phyloP scores from a whole-genome alignment of 2,797 vertebrate genomes.

The Pseudotriccus pelzelni region DNA sequence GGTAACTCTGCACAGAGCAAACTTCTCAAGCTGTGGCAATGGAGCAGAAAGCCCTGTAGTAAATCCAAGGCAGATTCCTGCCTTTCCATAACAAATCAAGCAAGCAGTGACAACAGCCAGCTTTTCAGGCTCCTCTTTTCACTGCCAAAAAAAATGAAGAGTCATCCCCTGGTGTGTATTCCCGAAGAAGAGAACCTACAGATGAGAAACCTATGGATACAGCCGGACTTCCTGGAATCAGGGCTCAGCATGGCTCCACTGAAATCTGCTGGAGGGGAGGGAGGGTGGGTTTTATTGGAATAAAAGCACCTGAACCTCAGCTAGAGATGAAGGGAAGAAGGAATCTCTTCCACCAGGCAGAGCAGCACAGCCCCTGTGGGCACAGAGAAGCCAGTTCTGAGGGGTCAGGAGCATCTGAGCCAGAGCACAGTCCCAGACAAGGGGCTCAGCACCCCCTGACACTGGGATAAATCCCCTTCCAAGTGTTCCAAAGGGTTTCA shows the following conservation, averaged over 20 bases:
- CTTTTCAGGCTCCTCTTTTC: neutral
- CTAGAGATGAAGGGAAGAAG: neutral
- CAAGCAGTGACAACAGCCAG: neutral
- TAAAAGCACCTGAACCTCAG: neutral
- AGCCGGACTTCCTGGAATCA: neutral
- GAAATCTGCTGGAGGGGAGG: neutral
- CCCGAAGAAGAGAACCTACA: neutral
- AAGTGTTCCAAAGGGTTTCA: neutral
- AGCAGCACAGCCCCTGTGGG: neutral
- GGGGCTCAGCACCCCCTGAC: neutral
- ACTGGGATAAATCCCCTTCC: neutral
- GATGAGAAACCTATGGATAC: neutral
- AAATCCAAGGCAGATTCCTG: constrained; percentile 13
- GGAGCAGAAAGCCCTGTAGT: constrained; percentile 8
- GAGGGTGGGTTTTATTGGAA: neutral
- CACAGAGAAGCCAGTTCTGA: neutral
- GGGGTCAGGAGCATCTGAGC: neutral
- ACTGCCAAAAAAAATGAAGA: neutral
- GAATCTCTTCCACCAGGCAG: neutral
- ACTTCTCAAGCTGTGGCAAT: neutral
- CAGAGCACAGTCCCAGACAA: neutral
- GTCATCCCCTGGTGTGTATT: neutral
- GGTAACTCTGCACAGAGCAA: constrained; percentile 10
- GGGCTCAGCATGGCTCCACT: neutral
- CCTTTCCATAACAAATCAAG: constrained; percentile 14